Evolutionary conservation across 2,113 vertebrate genomes (phyloP).

Genomic region (Scolopax mira): DNA sequence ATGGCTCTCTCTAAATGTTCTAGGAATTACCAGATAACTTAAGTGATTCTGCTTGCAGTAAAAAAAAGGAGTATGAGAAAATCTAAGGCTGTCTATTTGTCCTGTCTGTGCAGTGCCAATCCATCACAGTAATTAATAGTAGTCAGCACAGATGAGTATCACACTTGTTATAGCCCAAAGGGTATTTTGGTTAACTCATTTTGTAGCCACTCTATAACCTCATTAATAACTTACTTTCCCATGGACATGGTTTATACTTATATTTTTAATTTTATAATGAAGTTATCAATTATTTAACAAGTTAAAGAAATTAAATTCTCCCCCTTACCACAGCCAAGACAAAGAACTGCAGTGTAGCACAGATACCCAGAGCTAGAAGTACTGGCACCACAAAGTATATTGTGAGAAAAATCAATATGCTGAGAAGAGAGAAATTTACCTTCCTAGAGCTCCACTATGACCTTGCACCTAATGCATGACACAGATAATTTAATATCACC

Average conservation of each 20-base stretch:
- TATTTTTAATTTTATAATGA: constrained; percentile 28
- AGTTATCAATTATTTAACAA: background rate
- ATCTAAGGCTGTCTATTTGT: background rate
- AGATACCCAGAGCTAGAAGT: background rate
- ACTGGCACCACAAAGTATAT: background rate
- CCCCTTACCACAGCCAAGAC: background rate
- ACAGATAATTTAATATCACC: background rate
- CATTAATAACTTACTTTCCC: background rate
- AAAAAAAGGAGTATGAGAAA: background rate
- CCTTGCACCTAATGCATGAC: accelerated
- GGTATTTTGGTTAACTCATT: background rate
- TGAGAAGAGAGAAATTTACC: background rate
- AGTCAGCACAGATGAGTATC: background rate
- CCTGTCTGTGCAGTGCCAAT: background rate
- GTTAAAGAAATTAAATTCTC: background rate
- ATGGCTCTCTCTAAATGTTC: background rate
- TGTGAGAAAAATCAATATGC: background rate
- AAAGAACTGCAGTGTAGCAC: background rate
- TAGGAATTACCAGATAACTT: background rate
- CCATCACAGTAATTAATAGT: background rate
- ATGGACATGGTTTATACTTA: background rate
- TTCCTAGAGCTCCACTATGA: background rate
- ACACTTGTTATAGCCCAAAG: background rate
- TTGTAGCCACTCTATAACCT: background rate
- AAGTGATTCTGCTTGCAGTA: background rate